A percentile compares a stretch with the other conserved stretches of the same genome.
Conservation (phyloP, 2,888 invertebrate species). For the Drosophila glabriapex region DNA sequence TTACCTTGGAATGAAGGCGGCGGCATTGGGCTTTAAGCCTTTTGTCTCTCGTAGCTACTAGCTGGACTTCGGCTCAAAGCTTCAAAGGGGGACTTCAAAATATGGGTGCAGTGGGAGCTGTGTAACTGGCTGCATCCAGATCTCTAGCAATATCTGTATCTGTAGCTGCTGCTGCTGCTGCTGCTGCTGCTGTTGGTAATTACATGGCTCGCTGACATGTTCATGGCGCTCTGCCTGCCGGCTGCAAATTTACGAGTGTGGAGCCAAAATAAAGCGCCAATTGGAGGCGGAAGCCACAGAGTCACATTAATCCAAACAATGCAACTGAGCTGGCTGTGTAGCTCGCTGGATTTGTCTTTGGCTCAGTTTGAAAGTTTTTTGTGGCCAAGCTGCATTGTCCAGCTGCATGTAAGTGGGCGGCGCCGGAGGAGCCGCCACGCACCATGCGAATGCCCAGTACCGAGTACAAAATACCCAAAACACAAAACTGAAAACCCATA, state of each 20-base stretch:
- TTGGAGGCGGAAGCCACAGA: conserved; percentile 77
- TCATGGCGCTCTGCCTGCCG: conserved; percentile 66
- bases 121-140: conserved; percentile 21
- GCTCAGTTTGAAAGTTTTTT: conserved; percentile 58
- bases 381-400: conserved; percentile 40
- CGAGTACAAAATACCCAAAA: conserved; percentile 12
- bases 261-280: conserved; percentile 65
- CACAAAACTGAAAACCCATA: conserved; percentile 70
- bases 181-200: conserved; percentile 67
- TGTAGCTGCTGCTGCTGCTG: conserved; percentile 33
- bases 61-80: conserved; percentile 25
- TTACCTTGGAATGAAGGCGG: conserved; percentile 43
- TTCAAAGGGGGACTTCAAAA: conserved; percentile 29
- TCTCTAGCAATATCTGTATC: conserved; percentile 14
- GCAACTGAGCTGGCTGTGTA: conserved; percentile 30
- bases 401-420: conserved; percentile 72
- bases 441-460: conserved; percentile 20
- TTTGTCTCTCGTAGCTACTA: conserved; percentile 12
- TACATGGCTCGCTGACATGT: conserved; percentile 81
- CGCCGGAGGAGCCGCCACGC: conserved; percentile 38
- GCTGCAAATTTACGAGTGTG: conserved; percentile 65
- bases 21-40: conserved; percentile 15
- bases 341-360: conserved; percentile 20
- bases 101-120: conserved; percentile 39
- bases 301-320: conserved; percentile 75